Conservation (phyloP, 2,888 invertebrate genomes). For the Agrotis exclamationis region DNA sequence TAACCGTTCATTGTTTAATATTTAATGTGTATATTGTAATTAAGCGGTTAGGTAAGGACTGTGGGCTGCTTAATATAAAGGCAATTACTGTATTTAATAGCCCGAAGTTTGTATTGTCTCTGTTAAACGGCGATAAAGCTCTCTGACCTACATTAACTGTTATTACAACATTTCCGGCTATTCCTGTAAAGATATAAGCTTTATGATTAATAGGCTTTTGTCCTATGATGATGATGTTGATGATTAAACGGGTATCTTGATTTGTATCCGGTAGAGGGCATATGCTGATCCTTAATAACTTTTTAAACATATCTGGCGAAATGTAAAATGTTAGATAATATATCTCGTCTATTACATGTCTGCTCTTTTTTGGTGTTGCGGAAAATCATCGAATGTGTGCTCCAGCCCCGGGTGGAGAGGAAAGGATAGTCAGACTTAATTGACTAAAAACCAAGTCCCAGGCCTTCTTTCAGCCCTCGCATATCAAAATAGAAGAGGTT, state of each 20-base stretch:
- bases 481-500: too few relatives aligned
- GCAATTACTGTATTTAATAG: slow-evolving; percentile 32
- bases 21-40: slow-evolving; percentile 36
- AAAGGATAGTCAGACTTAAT: too few relatives aligned
- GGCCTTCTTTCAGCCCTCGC: too few relatives aligned
- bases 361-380: too few relatives aligned
- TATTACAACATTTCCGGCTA: not conserved
- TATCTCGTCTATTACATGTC: too few relatives aligned
- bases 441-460: too few relatives aligned
- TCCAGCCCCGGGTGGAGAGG: too few relatives aligned
- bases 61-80: slow-evolving; percentile 32
- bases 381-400: too few relatives aligned
- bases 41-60: slow-evolving; percentile 11
- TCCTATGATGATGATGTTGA: too few relatives aligned
- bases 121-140: slow-evolving; percentile 30
- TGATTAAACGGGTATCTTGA: too few relatives aligned
- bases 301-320: too few relatives aligned
- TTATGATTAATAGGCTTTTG: not conserved
- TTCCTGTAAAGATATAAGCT: not conserved
- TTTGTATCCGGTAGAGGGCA: not conserved
- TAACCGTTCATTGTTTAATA: slow-evolving; percentile 14
- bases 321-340: too few relatives aligned
- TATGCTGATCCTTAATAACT: not conserved
- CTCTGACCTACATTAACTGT: slow-evolving; percentile 3
- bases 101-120: slow-evolving; percentile 34